phyloP scores from a whole-genome alignment of 2,888 invertebrate genomes.

The Eristalis tenax region DNA sequence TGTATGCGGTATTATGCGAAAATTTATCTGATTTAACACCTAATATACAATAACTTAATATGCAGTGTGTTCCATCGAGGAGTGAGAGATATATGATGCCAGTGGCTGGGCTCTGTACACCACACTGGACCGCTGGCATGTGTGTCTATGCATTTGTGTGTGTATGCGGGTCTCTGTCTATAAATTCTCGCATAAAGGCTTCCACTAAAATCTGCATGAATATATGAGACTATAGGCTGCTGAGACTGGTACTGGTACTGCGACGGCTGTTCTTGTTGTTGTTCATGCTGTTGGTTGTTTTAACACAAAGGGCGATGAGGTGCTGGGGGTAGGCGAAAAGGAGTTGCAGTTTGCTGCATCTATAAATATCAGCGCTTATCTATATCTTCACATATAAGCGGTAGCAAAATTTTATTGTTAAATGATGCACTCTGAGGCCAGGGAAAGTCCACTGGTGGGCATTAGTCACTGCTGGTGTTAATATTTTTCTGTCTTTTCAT shows the following conservation, averaged over 20 bases:
- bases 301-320: background rate
- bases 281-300: constrained; percentile 38
- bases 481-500: background rate
- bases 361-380: constrained; percentile 71
- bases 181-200: constrained; percentile 71
- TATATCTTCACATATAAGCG: constrained; percentile 71
- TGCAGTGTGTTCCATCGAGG: constrained; percentile 75
- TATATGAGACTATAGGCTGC: constrained; percentile 63
- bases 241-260: constrained; percentile 31
- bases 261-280: constrained; percentile 43
- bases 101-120: constrained; percentile 51
- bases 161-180: constrained; percentile 58
- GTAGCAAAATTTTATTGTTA: constrained; percentile 72
- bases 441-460: background rate
- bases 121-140: constrained; percentile 22
- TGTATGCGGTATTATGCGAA: constrained; percentile 82
- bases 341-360: constrained; percentile 71
- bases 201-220: constrained; percentile 71
- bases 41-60: constrained; percentile 82
- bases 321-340: constrained; percentile 29
- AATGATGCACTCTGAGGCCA: constrained; percentile 59
- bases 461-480: constrained; percentile 22
- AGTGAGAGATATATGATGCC: constrained; percentile 72
- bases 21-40: constrained; percentile 83
- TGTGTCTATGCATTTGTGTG: constrained; percentile 3